Evolutionary conservation across 2,113 vertebrate genomes (phyloP).

Genomic region (Vimba vimba): DNA sequence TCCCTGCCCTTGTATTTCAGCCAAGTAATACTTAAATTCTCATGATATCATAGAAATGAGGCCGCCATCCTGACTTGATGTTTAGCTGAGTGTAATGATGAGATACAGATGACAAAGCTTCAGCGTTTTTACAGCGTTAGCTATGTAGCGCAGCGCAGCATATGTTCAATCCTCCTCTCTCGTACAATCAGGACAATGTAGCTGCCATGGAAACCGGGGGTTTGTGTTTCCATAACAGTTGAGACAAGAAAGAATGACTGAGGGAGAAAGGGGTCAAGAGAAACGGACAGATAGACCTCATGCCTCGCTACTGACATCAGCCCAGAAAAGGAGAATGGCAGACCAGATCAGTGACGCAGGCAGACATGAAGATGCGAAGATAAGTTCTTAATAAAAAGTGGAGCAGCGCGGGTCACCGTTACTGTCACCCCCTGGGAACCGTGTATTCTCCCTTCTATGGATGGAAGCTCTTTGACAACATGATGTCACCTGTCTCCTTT

Average conservation of each 20-base stretch:
- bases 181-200: slow-evolving; percentile 70
- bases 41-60: slow-evolving; percentile 20
- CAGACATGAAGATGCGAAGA: slow-evolving; percentile 5
- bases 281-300: slow-evolving; percentile 55
- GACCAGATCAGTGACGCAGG: neutral
- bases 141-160: slow-evolving; percentile 5
- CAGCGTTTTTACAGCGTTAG: neutral
- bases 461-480: slow-evolving; percentile 50
- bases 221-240: slow-evolving; percentile 76
- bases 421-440: slow-evolving; percentile 64
- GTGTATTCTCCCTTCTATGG: slow-evolving; percentile 75
- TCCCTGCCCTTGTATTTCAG: slow-evolving; percentile 3
- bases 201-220: slow-evolving; percentile 73
- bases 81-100: slow-evolving; percentile 13
- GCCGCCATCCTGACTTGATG: slow-evolving; percentile 1
- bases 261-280: slow-evolving; percentile 44
- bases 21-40: slow-evolving; percentile 18
- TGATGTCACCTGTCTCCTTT: slow-evolving; percentile 70
- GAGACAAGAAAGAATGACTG: slow-evolving; percentile 23
- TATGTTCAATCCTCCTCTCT: slow-evolving; percentile 52
- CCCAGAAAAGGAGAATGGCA: slow-evolving; percentile 51
- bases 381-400: slow-evolving; percentile 30
- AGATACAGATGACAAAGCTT: slow-evolving; percentile 38
- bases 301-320: slow-evolving; percentile 47
- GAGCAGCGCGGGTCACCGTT: neutral